These are phyloP conservation scores for Sceloporus tristichus DNA, from an alignment of 2,113 vertebrate species.

Conservation along the genomic window DNA sequence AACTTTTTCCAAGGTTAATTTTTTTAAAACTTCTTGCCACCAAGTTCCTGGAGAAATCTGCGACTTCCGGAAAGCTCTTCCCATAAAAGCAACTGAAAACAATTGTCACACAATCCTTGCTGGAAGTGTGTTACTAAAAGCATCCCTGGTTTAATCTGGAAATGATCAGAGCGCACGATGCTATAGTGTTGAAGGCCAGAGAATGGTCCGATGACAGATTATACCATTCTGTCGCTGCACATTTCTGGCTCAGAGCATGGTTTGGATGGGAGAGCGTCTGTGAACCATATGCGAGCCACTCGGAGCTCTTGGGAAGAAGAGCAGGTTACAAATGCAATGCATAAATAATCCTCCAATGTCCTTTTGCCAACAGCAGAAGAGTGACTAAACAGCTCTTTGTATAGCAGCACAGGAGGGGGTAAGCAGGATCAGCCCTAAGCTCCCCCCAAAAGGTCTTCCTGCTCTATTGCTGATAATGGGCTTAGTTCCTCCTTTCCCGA, in stretches of 20 bases:
- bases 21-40: background rate
- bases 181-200: background rate
- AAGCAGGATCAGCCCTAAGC: conserved; percentile 53
- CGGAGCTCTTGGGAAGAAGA: conserved; percentile 20
- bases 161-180: background rate
- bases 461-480: conserved; percentile 66
- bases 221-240: background rate
- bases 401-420: conserved; percentile 2
- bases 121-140: background rate
- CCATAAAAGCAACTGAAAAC: too few relatives aligned
- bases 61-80: too few relatives aligned
- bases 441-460: conserved; percentile 57
- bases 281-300: conserved; percentile 29
- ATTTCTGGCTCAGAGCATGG: conserved; percentile 5
- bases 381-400: conserved; percentile 51
- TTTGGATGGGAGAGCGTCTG: conserved; percentile 7
- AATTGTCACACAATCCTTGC: too few relatives aligned
- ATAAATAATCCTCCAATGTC: conserved; percentile 24
- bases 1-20: too few relatives aligned
- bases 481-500: conserved; percentile 55
- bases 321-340: conserved; percentile 23
- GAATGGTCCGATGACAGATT: background rate
- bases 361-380: background rate
- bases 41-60: background rate
- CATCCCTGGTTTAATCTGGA: background rate